Percentiles rank a stretch among this genome's conserved stretches.
Conservation (phyloP, 2,113 vertebrate genomes). For the Hemibagrus wyckioides region DNA sequence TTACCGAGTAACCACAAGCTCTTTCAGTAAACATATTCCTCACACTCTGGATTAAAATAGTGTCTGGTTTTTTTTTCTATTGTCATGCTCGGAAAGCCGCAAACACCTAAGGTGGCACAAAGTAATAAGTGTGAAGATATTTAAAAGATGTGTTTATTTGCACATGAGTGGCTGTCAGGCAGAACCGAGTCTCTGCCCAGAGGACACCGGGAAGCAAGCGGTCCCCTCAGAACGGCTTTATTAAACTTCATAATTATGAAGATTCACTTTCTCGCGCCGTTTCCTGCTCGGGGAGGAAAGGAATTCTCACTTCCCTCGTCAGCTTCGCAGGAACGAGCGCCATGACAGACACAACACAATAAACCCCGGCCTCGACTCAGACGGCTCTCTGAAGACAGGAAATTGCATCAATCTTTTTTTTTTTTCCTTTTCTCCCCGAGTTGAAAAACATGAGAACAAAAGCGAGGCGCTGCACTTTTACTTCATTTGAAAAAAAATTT, state of each 20-base stretch:
- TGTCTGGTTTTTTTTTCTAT: not conserved
- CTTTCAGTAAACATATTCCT: constrained; percentile 12
- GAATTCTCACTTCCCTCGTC: constrained; percentile 46
- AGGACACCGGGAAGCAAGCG: constrained; percentile 50
- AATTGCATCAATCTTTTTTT: constrained; percentile 54
- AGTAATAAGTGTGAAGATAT: constrained; percentile 58
- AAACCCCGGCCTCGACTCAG: constrained; percentile 30
- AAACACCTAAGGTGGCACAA: constrained; percentile 50
- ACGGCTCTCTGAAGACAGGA: constrained; percentile 63
- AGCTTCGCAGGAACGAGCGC: constrained; percentile 55
- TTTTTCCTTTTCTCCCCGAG: constrained; percentile 50
- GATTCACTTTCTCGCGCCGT: constrained; percentile 59
- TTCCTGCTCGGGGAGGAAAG: not conserved
- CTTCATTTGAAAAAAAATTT: constrained; percentile 48
- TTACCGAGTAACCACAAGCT: not conserved
- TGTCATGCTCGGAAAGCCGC: constrained; percentile 13
- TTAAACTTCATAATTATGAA: constrained; percentile 65
- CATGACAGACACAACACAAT: constrained; percentile 52
- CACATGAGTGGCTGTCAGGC: constrained; percentile 52
- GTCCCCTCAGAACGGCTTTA: constrained; percentile 54
- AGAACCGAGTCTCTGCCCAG: constrained; percentile 57
- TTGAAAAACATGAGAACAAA: constrained; percentile 31
- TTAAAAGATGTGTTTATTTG: constrained; percentile 52
- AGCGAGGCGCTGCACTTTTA: constrained; percentile 48
- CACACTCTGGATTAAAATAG: constrained; percentile 21